A percentile compares a stretch with the other conserved stretches of the same genome.
Evolutionary conservation across 2,797 vertebrate genomes (phyloP).

Genomic region (Lemur catta): DNA sequence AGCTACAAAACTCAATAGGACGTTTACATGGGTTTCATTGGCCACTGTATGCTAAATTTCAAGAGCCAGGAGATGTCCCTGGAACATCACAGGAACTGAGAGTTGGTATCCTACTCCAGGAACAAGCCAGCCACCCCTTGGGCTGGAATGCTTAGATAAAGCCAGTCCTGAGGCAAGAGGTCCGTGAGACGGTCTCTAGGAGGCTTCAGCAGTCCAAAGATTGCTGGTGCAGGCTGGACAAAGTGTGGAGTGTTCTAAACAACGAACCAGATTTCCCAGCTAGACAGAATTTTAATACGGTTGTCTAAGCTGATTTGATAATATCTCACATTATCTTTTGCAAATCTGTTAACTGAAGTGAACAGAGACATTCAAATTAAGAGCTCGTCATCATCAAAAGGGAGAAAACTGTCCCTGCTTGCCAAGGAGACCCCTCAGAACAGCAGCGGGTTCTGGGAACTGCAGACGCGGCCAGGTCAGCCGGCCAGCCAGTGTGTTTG

Average conservation of each 20-base stretch:
- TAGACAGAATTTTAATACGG: neutral
- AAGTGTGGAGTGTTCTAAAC: neutral
- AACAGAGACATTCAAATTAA: slow-evolving; percentile 17
- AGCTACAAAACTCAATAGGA: neutral
- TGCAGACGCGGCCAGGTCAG: neutral
- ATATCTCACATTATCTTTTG: slow-evolving; percentile 29
- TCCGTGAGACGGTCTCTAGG: neutral
- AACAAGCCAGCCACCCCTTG: neutral
- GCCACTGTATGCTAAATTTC: neutral
- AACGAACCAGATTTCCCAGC: neutral
- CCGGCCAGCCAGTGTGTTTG: slow-evolving; percentile 47
- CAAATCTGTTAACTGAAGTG: slow-evolving; percentile 24
- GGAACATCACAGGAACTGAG: neutral
- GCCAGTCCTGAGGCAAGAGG: neutral
- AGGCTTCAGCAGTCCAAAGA: neutral
- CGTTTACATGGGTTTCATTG: neutral
- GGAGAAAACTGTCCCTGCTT: slow-evolving; percentile 15
- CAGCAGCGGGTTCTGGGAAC: slow-evolving; percentile 34
- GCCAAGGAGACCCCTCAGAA: slow-evolving; percentile 41
- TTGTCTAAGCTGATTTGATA: neutral
- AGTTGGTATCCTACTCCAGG: neutral
- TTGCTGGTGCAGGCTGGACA: neutral
- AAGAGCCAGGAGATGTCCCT: neutral
- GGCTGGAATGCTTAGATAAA: neutral
- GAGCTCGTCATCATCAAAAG: neutral